Conservation (phyloP, 2,797 vertebrate species). For the Momotus momota region DNA sequence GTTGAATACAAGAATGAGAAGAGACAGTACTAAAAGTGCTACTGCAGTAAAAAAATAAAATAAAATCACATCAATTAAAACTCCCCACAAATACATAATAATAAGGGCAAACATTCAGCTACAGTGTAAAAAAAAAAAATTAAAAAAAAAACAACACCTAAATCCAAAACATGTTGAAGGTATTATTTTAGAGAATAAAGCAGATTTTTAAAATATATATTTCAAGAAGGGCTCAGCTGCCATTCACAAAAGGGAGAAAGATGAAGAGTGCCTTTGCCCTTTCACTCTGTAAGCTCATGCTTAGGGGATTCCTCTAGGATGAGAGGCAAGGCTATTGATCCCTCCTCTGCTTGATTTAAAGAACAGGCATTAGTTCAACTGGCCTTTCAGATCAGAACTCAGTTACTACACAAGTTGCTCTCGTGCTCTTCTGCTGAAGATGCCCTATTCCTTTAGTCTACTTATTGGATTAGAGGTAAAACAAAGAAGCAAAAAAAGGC, state of each 20-base stretch:
- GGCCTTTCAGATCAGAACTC: background rate
- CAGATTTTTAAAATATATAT: background rate
- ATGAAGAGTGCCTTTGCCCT: background rate
- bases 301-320: background rate
- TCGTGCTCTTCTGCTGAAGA: background rate
- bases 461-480: background rate
- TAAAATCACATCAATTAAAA: background rate
- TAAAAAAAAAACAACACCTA: background rate
- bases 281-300: rapidly evolving
- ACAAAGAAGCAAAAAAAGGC: background rate
- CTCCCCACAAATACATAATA: background rate
- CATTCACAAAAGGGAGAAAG: background rate
- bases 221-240: background rate
- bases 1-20: background rate
- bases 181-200: background rate
- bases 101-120: background rate
- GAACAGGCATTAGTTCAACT: background rate
- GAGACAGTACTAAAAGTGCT: background rate
- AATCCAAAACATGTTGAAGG: background rate
- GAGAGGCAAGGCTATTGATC: background rate
- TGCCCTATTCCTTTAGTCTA: background rate
- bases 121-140: background rate
- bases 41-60: background rate
- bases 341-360: background rate
- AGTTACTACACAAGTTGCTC: background rate